Evolutionary conservation across 2,888 invertebrate species (phyloP), one percentile per base, ranked within the genome.

Genomic region (Odiellus spinosus): DNA sequence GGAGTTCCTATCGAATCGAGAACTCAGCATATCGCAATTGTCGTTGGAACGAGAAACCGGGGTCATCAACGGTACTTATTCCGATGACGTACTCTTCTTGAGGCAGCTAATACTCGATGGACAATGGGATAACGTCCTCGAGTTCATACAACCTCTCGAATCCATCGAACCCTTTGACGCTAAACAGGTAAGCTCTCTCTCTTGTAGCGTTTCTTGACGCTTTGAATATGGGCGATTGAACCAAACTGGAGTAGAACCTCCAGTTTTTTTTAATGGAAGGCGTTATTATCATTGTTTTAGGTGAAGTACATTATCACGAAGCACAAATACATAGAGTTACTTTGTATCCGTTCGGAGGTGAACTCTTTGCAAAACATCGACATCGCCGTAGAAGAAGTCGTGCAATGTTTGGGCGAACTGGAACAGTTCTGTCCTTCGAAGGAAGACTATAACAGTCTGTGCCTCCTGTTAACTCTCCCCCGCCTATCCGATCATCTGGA

Each of bases 121-220:
- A 15, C 90, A 93, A 68, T 95, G 95, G 95, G 93, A 95, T 67
- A 91, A 93, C 65, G 91, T 87, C 1, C 70, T 91, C 50, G 91
- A 93, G 64, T 95, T 95, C 67, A 83, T 93, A 50, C 88, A 93
- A 69, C 95, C 95, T 0, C 71, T 95, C 45, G 82, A 84, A 50
- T 58, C 64, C 6, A 59, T 71, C 14, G 80, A 69, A 17, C 75
- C 80, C 38, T 93, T 93, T 66, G 81, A 90, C 64, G 76, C 77
- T 63, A 76, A 80, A 59, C 78, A 78, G 64, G 87, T 88, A 66
- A 81, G 81, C 2, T 8, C 4, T 26, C 5, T 26, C n/a, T 26
- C 8, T 26, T 8, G 8, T 26, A 26, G 26, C n/a, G n/a, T n/a
- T 26, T 26, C 26, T 26, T 26, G 26, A 8, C n/a, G 26, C 8